These are phyloP conservation scores for Lochmaea capreae DNA, from an alignment of 2,888 invertebrate genomes.

Conservation along the genomic window DNA sequence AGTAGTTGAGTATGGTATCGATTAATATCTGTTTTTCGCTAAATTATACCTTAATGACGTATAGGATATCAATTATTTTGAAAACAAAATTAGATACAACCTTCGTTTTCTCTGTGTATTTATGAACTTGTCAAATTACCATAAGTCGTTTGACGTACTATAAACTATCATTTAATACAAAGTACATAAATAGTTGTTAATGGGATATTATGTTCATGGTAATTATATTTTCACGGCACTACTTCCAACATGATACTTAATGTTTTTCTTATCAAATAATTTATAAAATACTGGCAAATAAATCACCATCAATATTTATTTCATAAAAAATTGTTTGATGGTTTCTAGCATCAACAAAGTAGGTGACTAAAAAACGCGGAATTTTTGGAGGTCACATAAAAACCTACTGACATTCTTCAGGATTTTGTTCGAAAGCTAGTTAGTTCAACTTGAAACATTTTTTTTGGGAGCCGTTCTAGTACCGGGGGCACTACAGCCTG, in stretches of 20 bases:
- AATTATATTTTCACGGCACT: not conserved
- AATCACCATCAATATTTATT: not conserved
- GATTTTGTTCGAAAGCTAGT: too few species aligned
- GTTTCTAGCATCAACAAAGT: too few species aligned
- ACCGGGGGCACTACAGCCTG: too few species aligned
- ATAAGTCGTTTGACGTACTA: not conserved
- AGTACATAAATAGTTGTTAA: not conserved
- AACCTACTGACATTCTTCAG: too few species aligned
- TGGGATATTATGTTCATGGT: not conserved
- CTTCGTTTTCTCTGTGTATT: not conserved
- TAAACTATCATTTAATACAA: not conserved
- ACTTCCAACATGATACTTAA: not conserved
- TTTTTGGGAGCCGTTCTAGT: too few species aligned
- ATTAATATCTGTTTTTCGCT: not conserved
- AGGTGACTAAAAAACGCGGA: too few species aligned
- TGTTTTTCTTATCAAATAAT: not conserved
- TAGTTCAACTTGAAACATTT: too few species aligned
- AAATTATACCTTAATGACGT: not conserved
- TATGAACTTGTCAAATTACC: constrained; percentile 2
- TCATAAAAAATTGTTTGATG: not conserved
- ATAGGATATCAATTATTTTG: too few species aligned
- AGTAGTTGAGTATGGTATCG: too few species aligned
- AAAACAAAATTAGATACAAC: not conserved
- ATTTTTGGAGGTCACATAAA: too few species aligned
- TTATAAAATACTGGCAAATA: not conserved